Evolutionary conservation across 2,797 vertebrate species (phyloP).

Genomic region (Channallabes apus): DNA sequence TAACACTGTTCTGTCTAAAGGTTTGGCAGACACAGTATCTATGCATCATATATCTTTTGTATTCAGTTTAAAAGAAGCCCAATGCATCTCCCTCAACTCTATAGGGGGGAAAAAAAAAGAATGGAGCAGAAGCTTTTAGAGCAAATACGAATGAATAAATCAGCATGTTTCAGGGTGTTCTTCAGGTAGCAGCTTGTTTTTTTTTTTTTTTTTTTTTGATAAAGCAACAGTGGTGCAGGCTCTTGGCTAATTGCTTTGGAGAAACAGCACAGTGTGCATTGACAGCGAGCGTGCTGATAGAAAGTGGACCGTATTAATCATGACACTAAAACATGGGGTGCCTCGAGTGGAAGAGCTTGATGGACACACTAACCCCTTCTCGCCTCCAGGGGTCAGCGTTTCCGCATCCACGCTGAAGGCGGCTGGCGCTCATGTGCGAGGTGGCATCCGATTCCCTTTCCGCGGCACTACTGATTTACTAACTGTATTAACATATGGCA

Average conservation of each 20-base stretch:
- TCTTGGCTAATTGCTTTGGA: conserved; percentile 75
- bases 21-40: conserved; percentile 16
- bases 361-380: conserved; percentile 58
- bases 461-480: conserved; percentile 71
- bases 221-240: conserved; percentile 70
- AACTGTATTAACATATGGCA: conserved; percentile 72
- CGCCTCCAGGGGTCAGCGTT: conserved; percentile 75
- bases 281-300: conserved; percentile 71
- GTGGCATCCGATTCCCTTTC: conserved; percentile 65
- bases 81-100: conserved; percentile 53
- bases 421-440: conserved; percentile 7
- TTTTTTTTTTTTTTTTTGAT: conserved; percentile 64
- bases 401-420: conserved; percentile 55
- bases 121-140: conserved; percentile 56
- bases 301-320: conserved; percentile 79
- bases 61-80: conserved; percentile 57
- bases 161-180: conserved; percentile 69
- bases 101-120: conserved; percentile 10
- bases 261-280: conserved; percentile 64
- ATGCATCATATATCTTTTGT: conserved; percentile 10
- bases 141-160: conserved; percentile 78
- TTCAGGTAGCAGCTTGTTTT: conserved; percentile 75
- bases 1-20: conserved; percentile 11
- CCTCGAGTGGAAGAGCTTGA: conserved; percentile 6
- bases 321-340: conserved; percentile 60